Conservation (phyloP, 1,140 invertebrate species). For the Nasonia vitripennis region DNA sequence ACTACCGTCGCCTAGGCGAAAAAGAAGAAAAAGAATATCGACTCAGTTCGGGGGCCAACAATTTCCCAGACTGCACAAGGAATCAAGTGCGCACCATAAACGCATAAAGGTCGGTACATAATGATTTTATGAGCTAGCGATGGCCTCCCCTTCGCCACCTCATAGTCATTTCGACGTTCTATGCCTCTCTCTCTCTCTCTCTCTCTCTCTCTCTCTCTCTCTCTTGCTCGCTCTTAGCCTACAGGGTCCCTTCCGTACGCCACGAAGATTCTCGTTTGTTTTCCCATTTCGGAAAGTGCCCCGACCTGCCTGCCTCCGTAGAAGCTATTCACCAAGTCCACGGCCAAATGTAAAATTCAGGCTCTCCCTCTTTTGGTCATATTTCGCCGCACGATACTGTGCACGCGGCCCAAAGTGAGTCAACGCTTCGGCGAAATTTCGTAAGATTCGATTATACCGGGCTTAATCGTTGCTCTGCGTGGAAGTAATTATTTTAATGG, state of each 20-base stretch:
- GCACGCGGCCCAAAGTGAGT: constrained; percentile 19
- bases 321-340: constrained; percentile 58
- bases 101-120: constrained; percentile 63
- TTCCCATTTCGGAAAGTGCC: constrained; percentile 61
- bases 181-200: constrained; percentile 20
- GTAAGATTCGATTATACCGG: constrained; percentile 30
- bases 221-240: constrained; percentile 37
- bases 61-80: constrained; percentile 56
- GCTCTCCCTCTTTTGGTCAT: constrained; percentile 12
- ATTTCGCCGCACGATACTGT: constrained; percentile 24
- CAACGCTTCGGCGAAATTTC: constrained; percentile 12
- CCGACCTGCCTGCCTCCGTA: constrained; percentile 52
- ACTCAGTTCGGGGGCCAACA: constrained; percentile 32
- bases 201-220: not conserved
- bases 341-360: constrained; percentile 46
- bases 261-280: constrained; percentile 63
- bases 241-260: constrained; percentile 45
- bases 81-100: constrained; percentile 61
- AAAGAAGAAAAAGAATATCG: not conserved
- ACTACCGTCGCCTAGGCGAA: not conserved
- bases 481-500: constrained; percentile 14
- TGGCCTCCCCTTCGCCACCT: constrained; percentile 52
- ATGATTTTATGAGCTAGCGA: constrained; percentile 66
- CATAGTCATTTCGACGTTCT: constrained; percentile 49
- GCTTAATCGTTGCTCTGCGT: not conserved